Evolutionary conservation across 2,888 invertebrate species (phyloP).

Genomic region (Eucera pruinosa): DNA sequence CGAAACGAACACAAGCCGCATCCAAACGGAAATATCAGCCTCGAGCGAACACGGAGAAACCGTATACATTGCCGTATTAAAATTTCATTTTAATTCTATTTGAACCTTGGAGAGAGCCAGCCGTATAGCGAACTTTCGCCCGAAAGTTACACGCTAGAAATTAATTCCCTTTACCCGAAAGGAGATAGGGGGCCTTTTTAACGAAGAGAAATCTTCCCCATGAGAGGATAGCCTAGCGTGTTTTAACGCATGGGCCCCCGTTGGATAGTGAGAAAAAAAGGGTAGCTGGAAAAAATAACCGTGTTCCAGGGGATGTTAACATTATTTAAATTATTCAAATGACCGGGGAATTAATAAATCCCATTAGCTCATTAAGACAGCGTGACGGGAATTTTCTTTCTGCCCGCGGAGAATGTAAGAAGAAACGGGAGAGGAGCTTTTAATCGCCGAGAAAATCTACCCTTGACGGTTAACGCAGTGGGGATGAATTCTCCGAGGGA

Average conservation of each 20-base stretch:
- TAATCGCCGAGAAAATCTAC: conserved; percentile 24
- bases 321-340: conserved; percentile 44
- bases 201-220: conserved; percentile 36
- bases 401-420: not conserved
- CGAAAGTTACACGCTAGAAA: conserved; percentile 26
- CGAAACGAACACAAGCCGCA: not conserved
- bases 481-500: not conserved
- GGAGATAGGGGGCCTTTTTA: not conserved
- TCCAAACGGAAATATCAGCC: not conserved
- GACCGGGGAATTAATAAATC: conserved; percentile 23
- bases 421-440: not conserved
- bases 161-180: conserved; percentile 33
- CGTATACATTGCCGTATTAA: conserved; percentile 33
- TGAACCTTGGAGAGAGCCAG: not conserved
- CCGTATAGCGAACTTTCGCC: conserved; percentile 12
- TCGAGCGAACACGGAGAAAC: not conserved
- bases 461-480: not conserved
- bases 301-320: conserved; percentile 7
- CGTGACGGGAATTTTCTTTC: conserved; percentile 2
- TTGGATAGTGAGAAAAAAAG: no score
- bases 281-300: not conserved
- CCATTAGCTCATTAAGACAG: conserved; percentile 27
- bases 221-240: conserved; percentile 17
- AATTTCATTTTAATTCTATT: conserved; percentile 41
- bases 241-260: conserved; percentile 5